Percentiles rank a stretch among this genome's conserved stretches.
phyloP scores from a whole-genome alignment of 2,888 invertebrate genomes.

The Eupithecia exiguata region DNA sequence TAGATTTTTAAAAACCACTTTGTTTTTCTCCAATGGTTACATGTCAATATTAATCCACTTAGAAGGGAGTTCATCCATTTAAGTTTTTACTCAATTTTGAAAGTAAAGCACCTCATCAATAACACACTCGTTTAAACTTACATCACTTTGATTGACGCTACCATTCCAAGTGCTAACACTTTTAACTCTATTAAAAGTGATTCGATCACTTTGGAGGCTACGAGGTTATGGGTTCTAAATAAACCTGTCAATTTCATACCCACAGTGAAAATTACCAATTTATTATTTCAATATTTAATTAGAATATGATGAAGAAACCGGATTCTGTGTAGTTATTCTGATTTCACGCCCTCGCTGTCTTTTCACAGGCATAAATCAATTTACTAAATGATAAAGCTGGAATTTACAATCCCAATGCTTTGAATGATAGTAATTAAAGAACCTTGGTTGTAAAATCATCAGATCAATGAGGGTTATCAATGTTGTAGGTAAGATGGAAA shows the following conservation, averaged over 20 bases:
- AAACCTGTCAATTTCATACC: constrained; percentile 21
- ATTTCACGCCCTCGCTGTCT: constrained; percentile 28
- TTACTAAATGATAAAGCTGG: constrained; percentile 25
- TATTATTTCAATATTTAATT: constrained; percentile 13
- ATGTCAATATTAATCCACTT: neutral
- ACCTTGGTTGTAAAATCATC: constrained; percentile 46
- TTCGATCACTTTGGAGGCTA: constrained; percentile 17
- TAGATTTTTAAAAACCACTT: neutral
- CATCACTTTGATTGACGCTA: constrained; percentile 64
- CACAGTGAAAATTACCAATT: constrained; percentile 10
- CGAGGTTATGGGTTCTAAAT: constrained; percentile 18
- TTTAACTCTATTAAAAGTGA: constrained; percentile 24
- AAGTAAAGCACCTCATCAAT: constrained; percentile 76
- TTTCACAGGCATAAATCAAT: constrained; percentile 35
- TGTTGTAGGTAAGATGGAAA: constrained; percentile 17
- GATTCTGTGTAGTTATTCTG: constrained; percentile 8
- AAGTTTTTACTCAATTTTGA: constrained; percentile 68
- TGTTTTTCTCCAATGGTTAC: neutral
- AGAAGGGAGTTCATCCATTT: neutral
- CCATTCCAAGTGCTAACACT: constrained; percentile 52
- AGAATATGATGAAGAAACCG: constrained; percentile 1
- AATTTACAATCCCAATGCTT: constrained; percentile 32
- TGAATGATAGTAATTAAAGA: constrained; percentile 39
- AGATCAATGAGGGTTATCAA: constrained; percentile 48
- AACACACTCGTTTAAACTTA: constrained; percentile 62